Evolutionary conservation across 2,888 invertebrate species (phyloP).

Genomic region (Volucella inanis): DNA sequence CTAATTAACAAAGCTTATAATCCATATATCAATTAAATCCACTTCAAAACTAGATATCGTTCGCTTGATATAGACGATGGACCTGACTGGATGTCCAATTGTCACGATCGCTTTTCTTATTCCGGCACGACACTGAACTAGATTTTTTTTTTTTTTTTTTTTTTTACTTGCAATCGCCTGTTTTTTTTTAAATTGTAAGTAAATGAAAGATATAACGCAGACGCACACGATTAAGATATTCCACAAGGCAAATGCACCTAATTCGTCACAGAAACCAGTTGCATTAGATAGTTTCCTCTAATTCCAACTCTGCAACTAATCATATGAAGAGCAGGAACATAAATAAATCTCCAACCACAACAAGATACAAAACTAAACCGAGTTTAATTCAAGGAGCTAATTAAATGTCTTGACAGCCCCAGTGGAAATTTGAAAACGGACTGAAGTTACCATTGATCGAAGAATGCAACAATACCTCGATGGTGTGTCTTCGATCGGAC

Average conservation of each 20-base stretch:
- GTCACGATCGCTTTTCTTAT: neutral
- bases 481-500: conserved; percentile 39
- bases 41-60: conserved; percentile 15
- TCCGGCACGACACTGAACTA: conserved; percentile 53
- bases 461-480: conserved; percentile 77
- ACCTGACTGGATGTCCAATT: conserved; percentile 10
- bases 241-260: conserved; percentile 25
- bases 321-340: conserved; percentile 25
- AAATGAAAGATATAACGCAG: conserved; percentile 25
- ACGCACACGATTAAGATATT: conserved; percentile 40
- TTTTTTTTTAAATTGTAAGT: conserved; percentile 58
- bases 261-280: conserved; percentile 32
- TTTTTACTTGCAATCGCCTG: conserved; percentile 32
- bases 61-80: neutral
- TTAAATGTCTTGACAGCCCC: conserved; percentile 64
- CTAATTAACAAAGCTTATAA: conserved; percentile 16
- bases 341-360: conserved; percentile 33
- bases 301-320: conserved; percentile 18
- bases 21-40: conserved; percentile 52
- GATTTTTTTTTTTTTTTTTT: conserved; percentile 25
- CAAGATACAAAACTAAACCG: conserved; percentile 26
- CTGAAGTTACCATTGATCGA: conserved; percentile 77
- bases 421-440: conserved; percentile 78
- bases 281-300: conserved; percentile 43
- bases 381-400: conserved; percentile 44